Evolutionary conservation across 2,113 vertebrate species (phyloP).

Genomic region (Miniopterus natalensis): DNA sequence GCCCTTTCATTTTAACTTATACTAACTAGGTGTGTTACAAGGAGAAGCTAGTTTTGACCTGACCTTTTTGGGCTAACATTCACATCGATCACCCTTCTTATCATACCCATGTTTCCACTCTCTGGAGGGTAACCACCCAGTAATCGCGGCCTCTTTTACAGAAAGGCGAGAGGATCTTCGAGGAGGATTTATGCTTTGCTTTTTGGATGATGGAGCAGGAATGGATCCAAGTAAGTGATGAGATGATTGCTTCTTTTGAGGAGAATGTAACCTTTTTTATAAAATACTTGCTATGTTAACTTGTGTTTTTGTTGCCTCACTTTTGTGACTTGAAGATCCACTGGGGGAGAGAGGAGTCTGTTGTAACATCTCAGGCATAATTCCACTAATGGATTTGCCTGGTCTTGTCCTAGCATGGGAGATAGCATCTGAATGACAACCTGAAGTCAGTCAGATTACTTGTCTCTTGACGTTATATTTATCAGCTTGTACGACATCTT

Average conservation of each 20-base stretch:
- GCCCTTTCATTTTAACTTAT: not conserved
- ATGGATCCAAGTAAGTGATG: conserved; percentile 96
- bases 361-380: conserved; percentile 52
- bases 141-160: conserved; percentile 82
- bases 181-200: conserved; percentile 97
- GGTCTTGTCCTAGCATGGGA: conserved; percentile 54
- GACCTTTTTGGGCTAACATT: not conserved
- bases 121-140: not conserved
- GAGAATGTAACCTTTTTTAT: not conserved
- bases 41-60: not conserved
- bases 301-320: conserved; percentile 52
- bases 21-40: not conserved
- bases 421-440: conserved; percentile 29
- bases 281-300: conserved; percentile 40
- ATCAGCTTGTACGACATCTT: conserved; percentile 46
- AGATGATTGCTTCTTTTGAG: not conserved
- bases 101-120: not conserved
- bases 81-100: not conserved
- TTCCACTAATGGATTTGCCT: not conserved
- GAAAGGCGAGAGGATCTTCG: conserved; percentile 93
- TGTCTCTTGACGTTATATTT: conserved; percentile 16
- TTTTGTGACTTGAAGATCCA: conserved; percentile 35
- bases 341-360: not conserved
- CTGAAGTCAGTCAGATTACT: conserved; percentile 8
- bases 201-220: conserved; percentile 98